Evolutionary conservation across 2,113 vertebrate genomes (phyloP).

Genomic region (Rhinogobius similis): DNA sequence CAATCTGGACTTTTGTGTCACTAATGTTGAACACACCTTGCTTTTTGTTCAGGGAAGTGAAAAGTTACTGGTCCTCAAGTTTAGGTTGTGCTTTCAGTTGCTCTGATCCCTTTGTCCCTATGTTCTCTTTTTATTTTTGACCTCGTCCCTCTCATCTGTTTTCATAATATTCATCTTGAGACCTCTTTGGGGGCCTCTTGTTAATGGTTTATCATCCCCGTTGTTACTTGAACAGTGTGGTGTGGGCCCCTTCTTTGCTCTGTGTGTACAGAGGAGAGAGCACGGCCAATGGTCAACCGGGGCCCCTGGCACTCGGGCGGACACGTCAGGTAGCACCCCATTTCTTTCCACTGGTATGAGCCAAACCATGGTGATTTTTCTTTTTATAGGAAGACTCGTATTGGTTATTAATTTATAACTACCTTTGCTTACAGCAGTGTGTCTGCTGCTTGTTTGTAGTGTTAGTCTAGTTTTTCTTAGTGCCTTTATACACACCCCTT

Average conservation of each 20-base stretch:
- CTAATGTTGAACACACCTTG: neutral
- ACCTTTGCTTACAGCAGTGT: conserved; percentile 52
- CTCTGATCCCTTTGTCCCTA: conserved; percentile 30
- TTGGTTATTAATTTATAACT: conserved; percentile 56
- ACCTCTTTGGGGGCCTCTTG: conserved; percentile 65
- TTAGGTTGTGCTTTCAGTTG: conserved; percentile 80
- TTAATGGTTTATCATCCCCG: conserved; percentile 78
- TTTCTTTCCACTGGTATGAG: conserved; percentile 83
- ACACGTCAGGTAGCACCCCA: conserved; percentile 78
- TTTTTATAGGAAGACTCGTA: conserved; percentile 50
- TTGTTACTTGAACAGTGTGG: conserved; percentile 80
- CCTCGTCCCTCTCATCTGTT: conserved; percentile 30
- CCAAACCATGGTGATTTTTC: conserved; percentile 69
- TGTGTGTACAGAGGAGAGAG: conserved; percentile 80
- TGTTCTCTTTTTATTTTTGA: conserved; percentile 48
- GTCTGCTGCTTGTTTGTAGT: conserved; percentile 66
- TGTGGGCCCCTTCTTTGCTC: conserved; percentile 76
- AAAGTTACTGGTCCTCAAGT: conserved; percentile 72
- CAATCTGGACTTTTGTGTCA: neutral
- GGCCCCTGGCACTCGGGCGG: conserved; percentile 75
- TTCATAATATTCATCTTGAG: conserved; percentile 59
- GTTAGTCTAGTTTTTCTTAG: conserved; percentile 46
- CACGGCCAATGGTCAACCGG: conserved; percentile 79
- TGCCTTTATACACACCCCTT: conserved; percentile 46
- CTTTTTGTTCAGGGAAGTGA: conserved; percentile 13